These are phyloP conservation scores for Dysmachus trigonus DNA, from an alignment of 2,888 invertebrate genomes.

Conservation along the genomic window DNA sequence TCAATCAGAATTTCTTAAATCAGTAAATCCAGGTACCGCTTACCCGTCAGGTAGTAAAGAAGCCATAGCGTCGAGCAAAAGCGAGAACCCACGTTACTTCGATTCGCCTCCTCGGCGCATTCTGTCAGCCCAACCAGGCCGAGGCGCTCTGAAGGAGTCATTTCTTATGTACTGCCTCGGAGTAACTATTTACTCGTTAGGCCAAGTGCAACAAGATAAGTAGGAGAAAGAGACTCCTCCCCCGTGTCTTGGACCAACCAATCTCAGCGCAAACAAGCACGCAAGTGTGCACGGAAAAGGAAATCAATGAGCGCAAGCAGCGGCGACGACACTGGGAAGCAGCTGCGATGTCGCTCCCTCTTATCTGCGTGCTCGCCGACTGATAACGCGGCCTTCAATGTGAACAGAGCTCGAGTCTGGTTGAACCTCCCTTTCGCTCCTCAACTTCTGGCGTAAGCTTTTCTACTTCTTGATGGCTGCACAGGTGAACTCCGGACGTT, in stretches of 20 bases:
- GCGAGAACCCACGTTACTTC: background rate
- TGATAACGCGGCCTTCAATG: background rate
- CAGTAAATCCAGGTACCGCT: background rate
- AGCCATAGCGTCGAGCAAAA: background rate
- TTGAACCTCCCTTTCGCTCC: background rate
- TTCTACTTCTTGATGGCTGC: background rate
- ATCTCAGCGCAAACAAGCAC: constrained; percentile 17
- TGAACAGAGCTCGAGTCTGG: background rate
- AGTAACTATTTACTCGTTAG: background rate
- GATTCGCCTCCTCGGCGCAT: background rate
- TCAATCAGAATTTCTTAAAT: background rate
- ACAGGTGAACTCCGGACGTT: background rate
- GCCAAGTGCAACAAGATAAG: background rate
- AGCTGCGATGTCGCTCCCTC: background rate
- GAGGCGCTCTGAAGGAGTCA: background rate
- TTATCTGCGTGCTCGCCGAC: background rate
- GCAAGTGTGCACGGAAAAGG: constrained; percentile 33
- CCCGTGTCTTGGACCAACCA: background rate
- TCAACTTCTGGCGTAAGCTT: background rate
- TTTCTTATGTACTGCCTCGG: background rate
- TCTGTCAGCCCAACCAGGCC: constrained; percentile 3
- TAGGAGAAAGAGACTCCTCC: constrained; percentile 27
- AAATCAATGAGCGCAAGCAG: background rate
- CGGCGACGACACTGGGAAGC: background rate
- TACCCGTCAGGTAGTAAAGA: background rate